Base-by-base conservation (phyloP, 2,113 vertebrate species). In the Empidonax alnorum region DNA sequence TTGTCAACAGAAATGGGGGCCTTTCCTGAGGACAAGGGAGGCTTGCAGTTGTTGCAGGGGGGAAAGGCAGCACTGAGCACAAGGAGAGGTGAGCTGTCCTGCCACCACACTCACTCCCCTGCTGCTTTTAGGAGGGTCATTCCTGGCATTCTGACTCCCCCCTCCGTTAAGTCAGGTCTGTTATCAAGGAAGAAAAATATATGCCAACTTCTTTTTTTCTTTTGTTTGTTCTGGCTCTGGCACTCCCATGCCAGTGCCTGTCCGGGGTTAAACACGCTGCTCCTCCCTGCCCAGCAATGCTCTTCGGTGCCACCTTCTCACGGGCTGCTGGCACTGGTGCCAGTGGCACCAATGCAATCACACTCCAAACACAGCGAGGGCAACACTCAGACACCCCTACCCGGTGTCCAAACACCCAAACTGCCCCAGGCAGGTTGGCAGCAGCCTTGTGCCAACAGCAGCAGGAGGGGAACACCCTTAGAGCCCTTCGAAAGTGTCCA, bases 281-380 rank as follows among this genome's bases (percentile, higher is more conserved):
- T 87, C 91, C 93, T 95, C 94, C 91, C 87, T 95, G 56, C 76
- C 68, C 80, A 73, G 73, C 73, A 87, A 87, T 61, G 90, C 68
- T 76, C 63, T 9, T 63, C 23, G 49, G 17, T 72, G 85, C 30
- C 85, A 69, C 87, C 62, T 88, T 27, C 31, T 35, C 90, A 46
- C n/a, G 5, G 22, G 52, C 91, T 84, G 63, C 63, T 21, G 50
- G 72, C 68, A 46, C 66, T 25, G 6, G 30, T 0, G 7, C 28
- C 27, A 31, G 19, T 35, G 58, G 9, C 66, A 80, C 71, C 3
- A 2, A 31, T 7, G 15, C 9, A 82, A 62, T 47, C 56, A 7
- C 18, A 13, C 8, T n/a, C 30, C 73, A 50, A 35, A 30, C 53
- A 66, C 35, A 61, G 61, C 7, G 1, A 53, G 53, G 58, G 50